A percentile compares a stretch with the other conserved stretches of the same genome.
Evolutionary conservation across 2,888 invertebrate genomes (phyloP).

Genomic region (Diabrotica balteata): DNA sequence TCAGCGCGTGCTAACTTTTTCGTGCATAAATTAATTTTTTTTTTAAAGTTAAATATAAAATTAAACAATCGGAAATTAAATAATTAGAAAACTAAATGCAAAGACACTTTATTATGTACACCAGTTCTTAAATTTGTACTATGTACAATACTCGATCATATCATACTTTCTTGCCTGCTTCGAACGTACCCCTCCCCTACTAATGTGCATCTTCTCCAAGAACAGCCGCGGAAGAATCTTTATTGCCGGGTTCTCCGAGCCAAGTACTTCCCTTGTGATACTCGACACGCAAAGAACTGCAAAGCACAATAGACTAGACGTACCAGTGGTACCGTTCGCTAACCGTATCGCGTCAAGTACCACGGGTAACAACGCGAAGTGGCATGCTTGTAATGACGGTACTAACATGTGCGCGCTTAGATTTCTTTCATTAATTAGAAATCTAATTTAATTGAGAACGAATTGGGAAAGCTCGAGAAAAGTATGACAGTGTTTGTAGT

Average conservation of each 20-base stretch:
- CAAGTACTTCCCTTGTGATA: constrained; percentile 23
- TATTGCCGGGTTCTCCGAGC: constrained; percentile 15
- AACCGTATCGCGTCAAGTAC: constrained; percentile 34
- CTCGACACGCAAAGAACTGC: constrained; percentile 15
- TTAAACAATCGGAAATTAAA: no score
- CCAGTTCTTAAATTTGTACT: no score
- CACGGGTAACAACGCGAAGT: constrained; percentile 23
- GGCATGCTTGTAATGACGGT: constrained; percentile 18
- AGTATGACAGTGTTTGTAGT: constrained; percentile 15
- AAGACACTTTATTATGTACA: no score
- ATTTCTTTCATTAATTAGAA: constrained; percentile 32
- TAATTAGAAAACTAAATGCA: no score
- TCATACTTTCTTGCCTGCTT: no score
- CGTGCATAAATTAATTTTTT: no score
- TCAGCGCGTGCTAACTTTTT: no score
- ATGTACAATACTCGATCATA: no score
- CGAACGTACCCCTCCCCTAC: not conserved
- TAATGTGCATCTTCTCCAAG: constrained; percentile 5
- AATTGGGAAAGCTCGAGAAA: constrained; percentile 5
- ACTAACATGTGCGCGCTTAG: constrained; percentile 31
- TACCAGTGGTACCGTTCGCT: constrained; percentile 36
- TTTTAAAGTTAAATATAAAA: no score
- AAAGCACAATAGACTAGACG: constrained; percentile 22
- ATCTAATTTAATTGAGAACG: constrained; percentile 20
- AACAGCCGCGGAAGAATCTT: constrained; percentile 14